phyloP scores from a whole-genome alignment of 1,140 invertebrate species.

The Cataglyphis hispanica region DNA sequence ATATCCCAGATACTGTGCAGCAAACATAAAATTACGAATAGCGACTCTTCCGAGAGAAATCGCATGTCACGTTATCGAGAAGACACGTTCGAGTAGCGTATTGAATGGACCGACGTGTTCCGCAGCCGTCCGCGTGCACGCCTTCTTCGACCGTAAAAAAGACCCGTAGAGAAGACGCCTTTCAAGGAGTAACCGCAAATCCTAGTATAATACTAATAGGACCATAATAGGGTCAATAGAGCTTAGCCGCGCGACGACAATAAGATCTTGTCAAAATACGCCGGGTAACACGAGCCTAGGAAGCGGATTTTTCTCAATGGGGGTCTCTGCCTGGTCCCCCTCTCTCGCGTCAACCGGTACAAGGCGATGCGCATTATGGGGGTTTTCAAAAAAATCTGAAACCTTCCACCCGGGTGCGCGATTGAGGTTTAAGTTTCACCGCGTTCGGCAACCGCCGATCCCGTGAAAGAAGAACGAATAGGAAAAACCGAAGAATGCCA shows the following conservation, averaged over 20 bases:
- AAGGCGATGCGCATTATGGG: slow-evolving; percentile 69
- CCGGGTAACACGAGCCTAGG: slow-evolving; percentile 85
- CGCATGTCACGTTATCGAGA: slow-evolving; percentile 42
- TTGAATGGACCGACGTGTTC: slow-evolving; percentile 48
- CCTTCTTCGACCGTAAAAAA: slow-evolving; percentile 73
- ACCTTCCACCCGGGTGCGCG: slow-evolving; percentile 72
- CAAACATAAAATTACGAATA: slow-evolving; percentile 8
- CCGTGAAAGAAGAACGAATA: slow-evolving; percentile 49
- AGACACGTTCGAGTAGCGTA: slow-evolving; percentile 25
- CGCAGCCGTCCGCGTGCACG: slow-evolving; percentile 61
- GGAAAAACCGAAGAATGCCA: slow-evolving; percentile 63
- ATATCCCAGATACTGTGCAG: neutral
- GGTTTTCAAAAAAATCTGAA: slow-evolving; percentile 83
- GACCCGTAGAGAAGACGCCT: slow-evolving; percentile 71
- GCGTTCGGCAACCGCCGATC: slow-evolving; percentile 59
- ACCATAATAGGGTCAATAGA: slow-evolving; percentile 86
- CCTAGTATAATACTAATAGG: slow-evolving; percentile 87
- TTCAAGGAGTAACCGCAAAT: slow-evolving; percentile 85
- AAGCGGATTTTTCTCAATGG: slow-evolving; percentile 86
- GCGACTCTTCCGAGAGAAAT: slow-evolving; percentile 63
- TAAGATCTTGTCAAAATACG: slow-evolving; percentile 87
- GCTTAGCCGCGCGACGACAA: slow-evolving; percentile 84
- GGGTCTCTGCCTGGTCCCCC: slow-evolving; percentile 68
- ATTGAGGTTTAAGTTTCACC: slow-evolving; percentile 84
- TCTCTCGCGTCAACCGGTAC: slow-evolving; percentile 46